These are phyloP conservation scores for Cryptus armator DNA, from an alignment of 2,888 invertebrate genomes.

Conservation along the genomic window DNA sequence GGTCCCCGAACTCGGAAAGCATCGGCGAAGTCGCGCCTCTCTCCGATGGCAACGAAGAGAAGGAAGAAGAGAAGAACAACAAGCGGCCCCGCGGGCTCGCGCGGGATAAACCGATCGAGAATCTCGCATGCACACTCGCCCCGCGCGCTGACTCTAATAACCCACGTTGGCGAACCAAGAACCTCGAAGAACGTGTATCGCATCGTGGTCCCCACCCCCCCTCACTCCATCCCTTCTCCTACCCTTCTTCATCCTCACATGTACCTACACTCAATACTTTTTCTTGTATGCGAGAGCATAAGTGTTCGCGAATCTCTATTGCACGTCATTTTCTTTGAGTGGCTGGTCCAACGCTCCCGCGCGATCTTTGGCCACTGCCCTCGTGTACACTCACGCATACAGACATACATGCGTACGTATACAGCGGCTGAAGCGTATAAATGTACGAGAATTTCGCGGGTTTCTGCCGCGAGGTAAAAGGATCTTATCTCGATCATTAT, in stretches of 20 bases:
- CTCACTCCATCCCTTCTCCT: neutral
- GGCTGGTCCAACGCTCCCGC: neutral
- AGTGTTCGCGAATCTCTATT: conserved; percentile 15
- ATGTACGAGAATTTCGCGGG: conserved; percentile 18
- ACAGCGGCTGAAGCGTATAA: conserved; percentile 12
- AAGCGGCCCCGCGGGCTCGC: neutral
- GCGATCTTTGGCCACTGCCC: neutral
- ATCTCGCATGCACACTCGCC: conserved; percentile 5
- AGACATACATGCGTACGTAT: neutral
- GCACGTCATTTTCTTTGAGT: conserved; percentile 29
- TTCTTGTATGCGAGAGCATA: neutral
- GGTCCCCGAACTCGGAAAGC: conserved; percentile 3
- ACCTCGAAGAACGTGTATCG: neutral
- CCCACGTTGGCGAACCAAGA: conserved; percentile 19
- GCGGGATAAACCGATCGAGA: conserved; percentile 16
- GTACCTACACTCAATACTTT: neutral
- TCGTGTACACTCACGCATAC: neutral
- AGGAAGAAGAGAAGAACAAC: neutral
- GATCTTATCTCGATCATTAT: conserved; percentile 33
- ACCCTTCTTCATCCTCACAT: neutral
- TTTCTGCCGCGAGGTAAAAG: conserved; percentile 30
- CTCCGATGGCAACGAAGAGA: neutral
- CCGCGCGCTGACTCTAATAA: conserved; percentile 16
- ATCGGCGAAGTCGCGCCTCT: neutral
- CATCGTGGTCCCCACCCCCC: neutral